These are phyloP conservation scores for Aix galericulata DNA, from an alignment of 2,113 vertebrate genomes.

Conservation along the genomic window DNA sequence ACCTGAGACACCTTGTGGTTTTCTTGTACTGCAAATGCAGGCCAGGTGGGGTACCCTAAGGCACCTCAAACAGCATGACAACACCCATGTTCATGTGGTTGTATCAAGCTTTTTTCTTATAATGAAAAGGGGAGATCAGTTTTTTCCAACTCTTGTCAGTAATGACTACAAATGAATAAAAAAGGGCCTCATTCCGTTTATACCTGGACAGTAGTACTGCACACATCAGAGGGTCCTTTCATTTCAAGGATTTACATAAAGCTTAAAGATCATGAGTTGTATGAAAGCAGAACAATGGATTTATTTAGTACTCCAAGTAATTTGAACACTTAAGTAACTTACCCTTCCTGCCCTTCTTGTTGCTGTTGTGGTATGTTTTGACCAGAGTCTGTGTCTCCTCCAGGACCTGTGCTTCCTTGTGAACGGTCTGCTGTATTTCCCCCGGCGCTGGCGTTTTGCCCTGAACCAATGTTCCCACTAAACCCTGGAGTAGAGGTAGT, in stretches of 20 bases:
- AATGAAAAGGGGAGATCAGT: not conserved
- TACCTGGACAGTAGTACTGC: not conserved
- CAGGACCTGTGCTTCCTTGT: slow-evolving; percentile 68
- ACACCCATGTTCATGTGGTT: rapidly evolving
- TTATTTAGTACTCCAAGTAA: rapidly evolving
- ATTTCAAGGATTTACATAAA: not conserved
- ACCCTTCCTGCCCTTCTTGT: slow-evolving; percentile 82
- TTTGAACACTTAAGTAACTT: not conserved
- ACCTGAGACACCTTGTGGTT: not conserved
- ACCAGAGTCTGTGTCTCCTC: slow-evolving; percentile 78
- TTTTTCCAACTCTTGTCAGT: not conserved
- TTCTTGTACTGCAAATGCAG: not conserved
- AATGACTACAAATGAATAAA: not conserved
- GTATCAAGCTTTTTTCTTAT: not conserved
- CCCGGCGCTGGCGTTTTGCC: slow-evolving; percentile 69
- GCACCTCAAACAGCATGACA: not conserved
- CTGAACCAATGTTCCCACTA: slow-evolving; percentile 55
- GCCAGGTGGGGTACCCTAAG: not conserved
- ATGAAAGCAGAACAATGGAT: not conserved
- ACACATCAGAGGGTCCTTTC: not conserved
- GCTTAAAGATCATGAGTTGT: not conserved
- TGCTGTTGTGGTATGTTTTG: slow-evolving; percentile 75
- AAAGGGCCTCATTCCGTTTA: not conserved
- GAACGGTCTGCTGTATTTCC: slow-evolving; percentile 73
- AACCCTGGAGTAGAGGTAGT: slow-evolving; percentile 75